Conservation (phyloP, 2,113 vertebrate genomes). For the Genyomyrus donnyi region DNA sequence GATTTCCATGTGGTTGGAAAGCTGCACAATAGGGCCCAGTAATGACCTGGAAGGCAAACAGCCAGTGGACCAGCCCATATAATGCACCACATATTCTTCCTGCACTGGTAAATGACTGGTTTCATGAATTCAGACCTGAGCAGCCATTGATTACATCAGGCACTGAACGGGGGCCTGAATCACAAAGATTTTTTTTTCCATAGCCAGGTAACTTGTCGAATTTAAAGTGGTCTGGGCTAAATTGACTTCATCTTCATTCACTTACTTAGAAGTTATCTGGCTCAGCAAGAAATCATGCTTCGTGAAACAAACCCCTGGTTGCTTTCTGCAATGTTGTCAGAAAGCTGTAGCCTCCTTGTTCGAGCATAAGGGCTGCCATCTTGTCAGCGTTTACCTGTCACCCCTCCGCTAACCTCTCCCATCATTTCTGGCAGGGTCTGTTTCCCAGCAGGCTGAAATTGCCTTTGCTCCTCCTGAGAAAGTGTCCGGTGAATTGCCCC, state of each 20-base stretch:
- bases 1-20: not conserved
- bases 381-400: not conserved
- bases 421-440: not conserved
- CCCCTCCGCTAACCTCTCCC: not conserved
- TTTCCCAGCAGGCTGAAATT: too few species aligned
- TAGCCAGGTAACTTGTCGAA: not conserved
- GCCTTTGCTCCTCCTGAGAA: not conserved
- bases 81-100: not conserved
- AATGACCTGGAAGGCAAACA: not conserved
- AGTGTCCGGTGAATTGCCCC: not conserved
- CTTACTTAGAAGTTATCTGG: not conserved
- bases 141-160: not conserved
- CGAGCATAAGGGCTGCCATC: not conserved
- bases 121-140: not conserved
- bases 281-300: not conserved
- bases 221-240: not conserved
- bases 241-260: not conserved
- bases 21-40: not conserved
- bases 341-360: not conserved
- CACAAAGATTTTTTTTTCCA: not conserved
- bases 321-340: not conserved
- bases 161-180: not conserved
- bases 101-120: not conserved
- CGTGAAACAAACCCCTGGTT: not conserved
- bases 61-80: not conserved